Evolutionary conservation across 2,113 vertebrate species (phyloP).

Genomic region (Oncorhynchus tshawytscha): DNA sequence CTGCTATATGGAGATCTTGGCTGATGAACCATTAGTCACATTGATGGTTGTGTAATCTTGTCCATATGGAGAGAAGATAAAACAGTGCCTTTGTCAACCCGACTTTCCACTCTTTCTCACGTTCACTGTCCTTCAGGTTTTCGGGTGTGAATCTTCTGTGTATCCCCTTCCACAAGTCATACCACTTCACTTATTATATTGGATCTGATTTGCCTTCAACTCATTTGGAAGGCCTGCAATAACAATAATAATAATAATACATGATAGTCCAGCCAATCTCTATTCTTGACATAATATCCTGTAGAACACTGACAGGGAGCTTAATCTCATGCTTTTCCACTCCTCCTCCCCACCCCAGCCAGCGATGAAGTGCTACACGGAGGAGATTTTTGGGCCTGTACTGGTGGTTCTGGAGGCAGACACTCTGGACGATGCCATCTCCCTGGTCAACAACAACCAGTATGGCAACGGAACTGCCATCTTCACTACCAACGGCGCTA

Average conservation of each 20-base stretch:
- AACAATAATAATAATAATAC: no score
- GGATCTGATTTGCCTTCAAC: no score
- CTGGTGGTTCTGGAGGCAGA: constrained; percentile 88
- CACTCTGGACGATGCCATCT: constrained; percentile 88
- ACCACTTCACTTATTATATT: no score
- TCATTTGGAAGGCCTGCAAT: no score
- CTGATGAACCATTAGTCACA: background rate
- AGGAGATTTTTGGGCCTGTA: constrained; percentile 97
- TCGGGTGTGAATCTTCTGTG: no score
- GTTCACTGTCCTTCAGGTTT: no score
- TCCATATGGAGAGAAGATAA: background rate
- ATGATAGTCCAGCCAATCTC: no score
- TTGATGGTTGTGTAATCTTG: background rate
- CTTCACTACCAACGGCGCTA: constrained; percentile 95
- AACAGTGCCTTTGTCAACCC: background rate
- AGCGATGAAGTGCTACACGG: constrained; percentile 91
- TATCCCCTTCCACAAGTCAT: no score
- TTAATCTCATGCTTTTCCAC: no score
- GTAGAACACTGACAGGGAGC: no score
- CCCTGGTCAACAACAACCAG: constrained; percentile 88
- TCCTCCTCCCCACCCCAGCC: constrained; percentile 67
- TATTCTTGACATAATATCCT: no score
- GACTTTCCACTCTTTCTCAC: no score
- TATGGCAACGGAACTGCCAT: constrained; percentile 98
- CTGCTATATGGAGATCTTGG: background rate